A percentile compares a stretch with the other conserved stretches of the same genome.
Evolutionary conservation across 2,888 invertebrate species (phyloP).

Genomic region (Cactoblastis cactorum): DNA sequence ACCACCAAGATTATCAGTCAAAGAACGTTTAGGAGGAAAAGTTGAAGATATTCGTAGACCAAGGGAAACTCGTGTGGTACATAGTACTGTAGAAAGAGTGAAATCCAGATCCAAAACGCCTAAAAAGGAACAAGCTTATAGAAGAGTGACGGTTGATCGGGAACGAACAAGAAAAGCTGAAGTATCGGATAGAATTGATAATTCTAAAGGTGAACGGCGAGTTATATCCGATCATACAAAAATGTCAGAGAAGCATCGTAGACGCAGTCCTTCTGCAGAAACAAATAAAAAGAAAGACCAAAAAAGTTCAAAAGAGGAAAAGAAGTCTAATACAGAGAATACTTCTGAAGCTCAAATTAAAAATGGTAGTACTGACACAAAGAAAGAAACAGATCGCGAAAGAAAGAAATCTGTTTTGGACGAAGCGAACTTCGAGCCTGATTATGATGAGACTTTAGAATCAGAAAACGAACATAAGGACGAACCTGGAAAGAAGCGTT

Average conservation of each 20-base stretch:
- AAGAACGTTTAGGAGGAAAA: conserved; percentile 89
- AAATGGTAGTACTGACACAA: conserved; percentile 32
- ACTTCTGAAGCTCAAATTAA: conserved; percentile 33
- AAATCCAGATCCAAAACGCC: conserved; percentile 77
- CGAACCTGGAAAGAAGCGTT: conserved; percentile 61
- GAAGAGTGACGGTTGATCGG: conserved; percentile 72
- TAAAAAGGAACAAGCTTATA: conserved; percentile 66
- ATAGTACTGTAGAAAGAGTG: conserved; percentile 76
- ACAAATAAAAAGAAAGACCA: conserved; percentile 40
- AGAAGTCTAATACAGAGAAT: conserved; percentile 30
- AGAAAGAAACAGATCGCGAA: conserved; percentile 57
- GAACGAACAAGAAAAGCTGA: conserved; percentile 62
- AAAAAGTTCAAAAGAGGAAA: conserved; percentile 47
- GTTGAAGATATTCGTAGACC: conserved; percentile 80
- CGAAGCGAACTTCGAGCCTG: conserved; percentile 86
- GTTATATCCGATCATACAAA: conserved; percentile 41
- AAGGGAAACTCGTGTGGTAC: conserved; percentile 75
- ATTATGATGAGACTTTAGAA: conserved; percentile 82
- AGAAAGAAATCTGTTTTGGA: conserved; percentile 84
- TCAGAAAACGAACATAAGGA: conserved; percentile 82
- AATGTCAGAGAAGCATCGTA: conserved; percentile 40
- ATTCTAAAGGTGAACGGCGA: conserved; percentile 47
- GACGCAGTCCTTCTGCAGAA: conserved; percentile 40
- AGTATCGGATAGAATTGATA: conserved; percentile 35
- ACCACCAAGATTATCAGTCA: conserved; percentile 84